Percentiles rank a stretch among this genome's conserved stretches.
Conservation (phyloP, 2,113 vertebrate genomes). For the Neoarius graeffei region DNA sequence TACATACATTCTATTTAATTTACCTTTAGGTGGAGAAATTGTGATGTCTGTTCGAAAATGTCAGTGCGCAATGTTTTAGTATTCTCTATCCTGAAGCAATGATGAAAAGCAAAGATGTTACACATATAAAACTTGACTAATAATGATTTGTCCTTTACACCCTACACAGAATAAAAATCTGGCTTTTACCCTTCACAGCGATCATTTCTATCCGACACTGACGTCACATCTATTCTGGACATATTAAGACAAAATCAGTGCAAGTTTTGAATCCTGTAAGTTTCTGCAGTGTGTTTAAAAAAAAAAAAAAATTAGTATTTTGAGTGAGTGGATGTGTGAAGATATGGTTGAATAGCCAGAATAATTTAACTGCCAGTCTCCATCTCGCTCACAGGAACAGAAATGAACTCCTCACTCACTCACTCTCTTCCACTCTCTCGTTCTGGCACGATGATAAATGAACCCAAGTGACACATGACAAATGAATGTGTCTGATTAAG, state of each 20-base stretch:
- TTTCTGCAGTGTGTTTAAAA: not conserved
- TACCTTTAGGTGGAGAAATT: not conserved
- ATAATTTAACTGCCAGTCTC: not conserved
- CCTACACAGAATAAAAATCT: not conserved
- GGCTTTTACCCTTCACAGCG: not conserved
- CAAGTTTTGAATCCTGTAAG: not conserved
- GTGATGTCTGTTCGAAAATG: not conserved
- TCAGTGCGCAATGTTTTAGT: not conserved
- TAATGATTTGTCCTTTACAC: not conserved
- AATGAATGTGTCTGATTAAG: conserved; percentile 38
- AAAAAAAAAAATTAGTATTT: not conserved
- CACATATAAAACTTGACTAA: not conserved
- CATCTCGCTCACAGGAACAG: not conserved
- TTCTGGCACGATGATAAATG: not conserved
- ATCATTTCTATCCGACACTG: not conserved
- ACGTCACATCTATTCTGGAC: not conserved
- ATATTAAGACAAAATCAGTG: not conserved
- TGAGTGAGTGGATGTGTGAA: not conserved
- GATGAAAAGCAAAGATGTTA: not conserved
- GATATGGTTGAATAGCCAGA: not conserved
- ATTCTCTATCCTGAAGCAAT: not conserved
- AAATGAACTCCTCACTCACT: not conserved
- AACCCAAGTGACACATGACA: conserved; percentile 18
- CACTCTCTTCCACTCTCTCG: not conserved
- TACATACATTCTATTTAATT: too few relatives aligned